Percentiles rank a stretch among this genome's conserved stretches.
phyloP scores from a whole-genome alignment of 1,140 invertebrate genomes.

The Spodoptera litura region DNA sequence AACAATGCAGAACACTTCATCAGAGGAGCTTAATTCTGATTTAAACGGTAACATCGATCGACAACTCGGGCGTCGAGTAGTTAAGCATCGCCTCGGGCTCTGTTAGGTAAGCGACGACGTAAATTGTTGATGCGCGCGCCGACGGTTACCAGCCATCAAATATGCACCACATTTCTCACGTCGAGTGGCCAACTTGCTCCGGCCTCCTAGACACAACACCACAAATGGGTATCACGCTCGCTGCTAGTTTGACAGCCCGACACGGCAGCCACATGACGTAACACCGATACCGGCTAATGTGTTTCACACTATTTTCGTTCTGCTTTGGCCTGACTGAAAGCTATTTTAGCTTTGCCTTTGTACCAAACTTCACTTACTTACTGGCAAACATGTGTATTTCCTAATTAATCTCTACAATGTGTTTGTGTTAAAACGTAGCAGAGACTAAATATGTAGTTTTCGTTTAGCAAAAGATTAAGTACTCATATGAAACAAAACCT shows the following conservation, averaged over 20 bases:
- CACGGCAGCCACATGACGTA: slow-evolving; percentile 45
- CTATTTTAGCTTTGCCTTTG: not conserved
- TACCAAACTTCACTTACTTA: too few relatives aligned
- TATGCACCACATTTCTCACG: slow-evolving; percentile 70
- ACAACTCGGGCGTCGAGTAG: slow-evolving; percentile 50
- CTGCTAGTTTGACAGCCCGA: slow-evolving; percentile 53
- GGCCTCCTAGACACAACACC: slow-evolving; percentile 53
- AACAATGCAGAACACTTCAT: slow-evolving; percentile 57
- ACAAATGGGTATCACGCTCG: slow-evolving; percentile 50
- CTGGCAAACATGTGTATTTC: too few relatives aligned
- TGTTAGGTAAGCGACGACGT: slow-evolving; percentile 69
- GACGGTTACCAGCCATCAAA: slow-evolving; percentile 67
- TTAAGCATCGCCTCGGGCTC: slow-evolving; percentile 60
- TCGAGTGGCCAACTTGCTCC: slow-evolving; percentile 52
- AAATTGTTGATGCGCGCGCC: slow-evolving; percentile 69
- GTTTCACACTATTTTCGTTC: slow-evolving; percentile 32
- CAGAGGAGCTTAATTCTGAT: slow-evolving; percentile 56
- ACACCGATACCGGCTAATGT: slow-evolving; percentile 36
- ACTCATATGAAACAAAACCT: too few relatives aligned
- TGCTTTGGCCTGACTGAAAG: not conserved
- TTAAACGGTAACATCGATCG: slow-evolving; percentile 58
- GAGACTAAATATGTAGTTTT: too few relatives aligned
- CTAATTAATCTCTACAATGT: too few relatives aligned
- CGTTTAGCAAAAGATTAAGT: too few relatives aligned
- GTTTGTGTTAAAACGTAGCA: too few relatives aligned